A percentile compares a stretch with the other conserved stretches of the same genome.
Evolutionary conservation across 2,888 invertebrate species (phyloP).

Genomic region (Ferrisia virgata): DNA sequence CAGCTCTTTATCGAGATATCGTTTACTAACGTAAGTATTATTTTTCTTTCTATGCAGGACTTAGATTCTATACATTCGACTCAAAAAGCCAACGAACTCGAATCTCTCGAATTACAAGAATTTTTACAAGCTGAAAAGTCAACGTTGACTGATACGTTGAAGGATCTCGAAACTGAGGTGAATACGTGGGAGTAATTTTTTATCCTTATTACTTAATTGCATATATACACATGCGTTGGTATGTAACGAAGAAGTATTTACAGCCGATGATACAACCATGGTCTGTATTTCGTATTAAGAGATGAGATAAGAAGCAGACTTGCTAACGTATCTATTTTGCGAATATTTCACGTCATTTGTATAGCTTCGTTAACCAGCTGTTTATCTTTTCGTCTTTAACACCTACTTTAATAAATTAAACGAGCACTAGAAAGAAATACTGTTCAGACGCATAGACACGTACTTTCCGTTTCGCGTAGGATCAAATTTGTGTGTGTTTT

Average conservation of each 20-base stretch:
- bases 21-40: no score
- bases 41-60: conserved; percentile 56
- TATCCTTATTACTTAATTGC: no score
- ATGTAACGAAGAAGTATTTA: no score
- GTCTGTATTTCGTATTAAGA: no score
- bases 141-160: conserved; percentile 67
- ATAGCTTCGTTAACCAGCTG: neutral
- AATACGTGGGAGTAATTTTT: neutral
- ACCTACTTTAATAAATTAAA: neutral
- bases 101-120: conserved; percentile 79
- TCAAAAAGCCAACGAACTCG: conserved; percentile 73
- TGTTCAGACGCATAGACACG: neutral
- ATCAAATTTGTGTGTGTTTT: neutral
- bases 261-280: no score
- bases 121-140: conserved; percentile 83
- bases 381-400: neutral
- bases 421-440: neutral
- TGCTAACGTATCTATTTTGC: neutral
- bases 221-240: no score
- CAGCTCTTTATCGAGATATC: no score
- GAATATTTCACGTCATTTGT: neutral
- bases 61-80: conserved; percentile 68
- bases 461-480: neutral
- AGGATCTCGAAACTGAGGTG: neutral
- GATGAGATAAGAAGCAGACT: no score